These are phyloP conservation scores for Zaprionus obscuricornis DNA, from an alignment of 2,888 invertebrate species.

Conservation along the genomic window DNA sequence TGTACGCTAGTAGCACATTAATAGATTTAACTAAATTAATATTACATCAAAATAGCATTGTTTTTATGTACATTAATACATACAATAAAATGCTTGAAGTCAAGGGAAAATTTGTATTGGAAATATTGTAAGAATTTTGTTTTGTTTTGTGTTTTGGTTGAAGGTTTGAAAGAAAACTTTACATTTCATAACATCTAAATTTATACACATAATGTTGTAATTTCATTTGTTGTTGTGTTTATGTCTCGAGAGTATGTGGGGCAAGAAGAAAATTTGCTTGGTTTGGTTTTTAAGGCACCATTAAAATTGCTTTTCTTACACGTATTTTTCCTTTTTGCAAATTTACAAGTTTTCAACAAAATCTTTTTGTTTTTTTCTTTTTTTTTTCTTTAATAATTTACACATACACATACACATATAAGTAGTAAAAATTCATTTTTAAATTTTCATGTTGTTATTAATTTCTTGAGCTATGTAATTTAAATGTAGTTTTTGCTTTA, in stretches of 20 bases:
- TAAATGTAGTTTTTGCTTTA: slow-evolving; percentile 40
- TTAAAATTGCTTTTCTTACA: slow-evolving; percentile 84
- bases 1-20: no score
- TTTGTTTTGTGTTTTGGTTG: no score
- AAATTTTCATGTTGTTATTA: slow-evolving; percentile 38
- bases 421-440: slow-evolving; percentile 66
- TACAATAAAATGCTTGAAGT: no score
- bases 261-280: slow-evolving; percentile 80
- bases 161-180: slow-evolving; percentile 48
- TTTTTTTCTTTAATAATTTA: slow-evolving; percentile 56
- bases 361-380: slow-evolving; percentile 27
- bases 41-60: slow-evolving; percentile 34
- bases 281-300: slow-evolving; percentile 83
- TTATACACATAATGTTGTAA: slow-evolving; percentile 4
- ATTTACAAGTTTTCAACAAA: slow-evolving; percentile 79
- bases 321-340: slow-evolving; percentile 82
- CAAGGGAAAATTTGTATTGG: not conserved
- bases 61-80: no score
- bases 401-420: slow-evolving; percentile 53
- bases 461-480: slow-evolving; percentile 61
- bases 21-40: slow-evolving; percentile 45
- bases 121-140: no score
- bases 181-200: slow-evolving; percentile 31
- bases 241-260: slow-evolving; percentile 57
- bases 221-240: slow-evolving; percentile 20